Percentiles rank a stretch among this genome's conserved stretches.
These are phyloP conservation scores for Aquatica leii DNA, from an alignment of 2,888 invertebrate species.

Conservation along the genomic window DNA sequence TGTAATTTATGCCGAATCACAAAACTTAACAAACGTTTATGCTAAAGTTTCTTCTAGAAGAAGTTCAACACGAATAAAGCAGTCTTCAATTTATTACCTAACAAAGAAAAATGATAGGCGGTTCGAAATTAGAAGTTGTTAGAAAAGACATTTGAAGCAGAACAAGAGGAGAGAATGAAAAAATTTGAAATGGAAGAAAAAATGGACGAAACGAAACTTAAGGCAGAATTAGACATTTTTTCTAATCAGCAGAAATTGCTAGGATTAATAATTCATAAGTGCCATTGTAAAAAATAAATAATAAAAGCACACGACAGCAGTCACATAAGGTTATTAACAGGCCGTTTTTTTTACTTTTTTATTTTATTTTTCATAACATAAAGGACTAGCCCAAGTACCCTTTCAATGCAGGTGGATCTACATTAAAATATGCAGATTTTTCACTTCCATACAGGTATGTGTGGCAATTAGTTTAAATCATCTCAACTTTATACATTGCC, in stretches of 20 bases:
- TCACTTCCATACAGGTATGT: constrained; percentile 2
- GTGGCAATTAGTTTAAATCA: constrained; percentile 3
- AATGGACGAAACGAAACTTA: constrained; percentile 5
- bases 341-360: too few species aligned
- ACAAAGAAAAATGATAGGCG: constrained; percentile 1
- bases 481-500: constrained; percentile 2
- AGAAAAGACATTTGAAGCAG: constrained; percentile 2
- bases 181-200: constrained; percentile 7
- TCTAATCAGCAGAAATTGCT: constrained; percentile 6
- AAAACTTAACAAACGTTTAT: too few species aligned
- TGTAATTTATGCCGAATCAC: neutral
- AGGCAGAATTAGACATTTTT: constrained; percentile 1
- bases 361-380: constrained; percentile 3
- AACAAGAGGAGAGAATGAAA: neutral
- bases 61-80: constrained; percentile 6
- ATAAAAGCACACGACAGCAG: too few species aligned
- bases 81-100: neutral
- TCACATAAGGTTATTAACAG: too few species aligned
- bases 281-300: neutral
- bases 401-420: neutral
- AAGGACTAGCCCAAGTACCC: constrained; percentile 2
- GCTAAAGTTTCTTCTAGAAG: too few species aligned
- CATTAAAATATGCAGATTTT: neutral
- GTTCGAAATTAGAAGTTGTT: neutral
- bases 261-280: constrained; percentile 2